Evolutionary conservation across 2,797 vertebrate species (phyloP).

Genomic region (Phylloscopus collybita): DNA sequence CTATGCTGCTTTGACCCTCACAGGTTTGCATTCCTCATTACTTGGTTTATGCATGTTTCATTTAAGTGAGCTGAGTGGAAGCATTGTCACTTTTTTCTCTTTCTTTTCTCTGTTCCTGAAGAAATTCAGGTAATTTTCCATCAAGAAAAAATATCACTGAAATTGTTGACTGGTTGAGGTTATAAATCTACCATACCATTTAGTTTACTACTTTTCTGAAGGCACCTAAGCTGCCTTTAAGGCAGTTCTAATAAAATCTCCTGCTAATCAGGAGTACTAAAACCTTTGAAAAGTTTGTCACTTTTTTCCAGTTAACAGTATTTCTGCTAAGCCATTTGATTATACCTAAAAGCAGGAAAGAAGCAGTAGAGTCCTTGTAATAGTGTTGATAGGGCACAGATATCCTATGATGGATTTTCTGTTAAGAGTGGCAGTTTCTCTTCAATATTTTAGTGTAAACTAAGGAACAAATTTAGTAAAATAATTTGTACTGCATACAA

Average conservation of each 20-base stretch:
- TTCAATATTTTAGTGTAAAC: constrained; percentile 11
- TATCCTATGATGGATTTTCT: neutral
- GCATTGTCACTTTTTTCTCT: neutral
- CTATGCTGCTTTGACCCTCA: neutral
- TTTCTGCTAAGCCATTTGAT: neutral
- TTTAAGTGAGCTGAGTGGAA: neutral
- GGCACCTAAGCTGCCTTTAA: neutral
- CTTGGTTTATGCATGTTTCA: neutral
- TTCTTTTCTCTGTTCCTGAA: neutral
- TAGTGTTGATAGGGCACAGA: neutral
- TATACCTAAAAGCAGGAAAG: constrained; percentile 1
- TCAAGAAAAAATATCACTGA: neutral
- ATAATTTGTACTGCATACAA: neutral
- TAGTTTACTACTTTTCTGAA: neutral
- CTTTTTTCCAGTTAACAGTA: neutral
- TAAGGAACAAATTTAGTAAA: neutral
- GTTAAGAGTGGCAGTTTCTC: neutral
- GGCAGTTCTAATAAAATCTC: neutral
- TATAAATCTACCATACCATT: neutral
- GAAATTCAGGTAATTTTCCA: neutral
- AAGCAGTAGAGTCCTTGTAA: neutral
- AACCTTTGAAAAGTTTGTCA: neutral
- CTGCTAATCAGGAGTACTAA: neutral
- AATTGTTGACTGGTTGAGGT: neutral
- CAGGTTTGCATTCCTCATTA: neutral